Base-by-base conservation (phyloP, 1,140 invertebrate species). In the Dryas iulia region DNA sequence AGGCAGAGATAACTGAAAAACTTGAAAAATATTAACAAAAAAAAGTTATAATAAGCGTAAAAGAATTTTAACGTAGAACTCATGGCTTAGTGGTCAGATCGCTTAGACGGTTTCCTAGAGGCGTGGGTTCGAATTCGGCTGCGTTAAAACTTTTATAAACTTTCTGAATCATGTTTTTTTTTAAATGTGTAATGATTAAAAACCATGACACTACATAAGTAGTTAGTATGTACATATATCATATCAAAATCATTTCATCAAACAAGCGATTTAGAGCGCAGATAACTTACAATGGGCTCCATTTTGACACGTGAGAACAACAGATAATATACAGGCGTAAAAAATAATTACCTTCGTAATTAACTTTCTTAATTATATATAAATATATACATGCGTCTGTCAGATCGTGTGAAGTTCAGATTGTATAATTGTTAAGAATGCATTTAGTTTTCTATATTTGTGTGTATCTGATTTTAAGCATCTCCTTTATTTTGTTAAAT, bases 341-440 rank as follows among this genome's bases (percentile, higher is more conserved):
- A 0, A 47, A 47, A 47, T 47, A 47, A 47, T 47, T 47, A 47
- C 39, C 10, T 8, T 21, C 18, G 18, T 47, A 47, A 47, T 47
- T 47, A 47, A 47, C 39, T 47, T 47, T 47, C 39, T 47, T 47
- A 47, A 47, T 47, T 47, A 47, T 47, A 47, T 47, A 47, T 47
- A 47, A 47, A 47, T 47, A 47, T 47, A 47, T 47, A 47, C 1
- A 7, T 47, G 2, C 10, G 39, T 47, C 2, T 47, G 39, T 47
- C 21, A 47, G 39, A 21, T 47, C 18, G 39, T 47, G 39, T 47
- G 39, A 47, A 47, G 39, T 47, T 47, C 0, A 47, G 18, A 18
- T 39, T 39, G 39, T 47, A 47, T 47, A 47, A 47, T 47, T 47
- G 39, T 47, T 47, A 47, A 47, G 14, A 21, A 47, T 47, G 39